A percentile compares a stretch with the other conserved stretches of the same genome.
Evolutionary conservation across 35 echinoderm and acorn worm species (phyloP).

Genomic region (Hemicentrotus pulcherrimus): DNA sequence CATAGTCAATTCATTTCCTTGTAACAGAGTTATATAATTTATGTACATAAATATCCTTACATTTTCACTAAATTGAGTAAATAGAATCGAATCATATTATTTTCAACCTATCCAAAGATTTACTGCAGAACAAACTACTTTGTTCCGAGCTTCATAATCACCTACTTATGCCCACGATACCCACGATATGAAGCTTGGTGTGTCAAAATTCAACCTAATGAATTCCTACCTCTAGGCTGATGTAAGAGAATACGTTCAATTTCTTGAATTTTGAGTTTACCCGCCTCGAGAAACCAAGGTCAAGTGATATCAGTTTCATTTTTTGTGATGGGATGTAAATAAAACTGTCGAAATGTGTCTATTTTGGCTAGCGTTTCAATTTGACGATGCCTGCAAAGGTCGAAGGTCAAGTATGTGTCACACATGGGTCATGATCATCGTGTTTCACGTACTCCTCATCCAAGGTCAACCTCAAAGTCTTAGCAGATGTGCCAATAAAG

Average conservation of each 20-base stretch:
- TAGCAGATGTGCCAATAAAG: neutral
- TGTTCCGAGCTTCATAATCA: neutral
- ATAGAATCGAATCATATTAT: too few relatives aligned
- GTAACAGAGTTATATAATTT: too few relatives aligned
- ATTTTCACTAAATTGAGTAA: too few relatives aligned
- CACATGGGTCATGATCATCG: conserved; percentile 31
- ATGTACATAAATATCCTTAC: too few relatives aligned
- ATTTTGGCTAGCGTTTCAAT: conserved; percentile 14
- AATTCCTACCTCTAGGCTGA: neutral
- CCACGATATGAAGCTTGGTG: neutral
- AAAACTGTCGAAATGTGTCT: conserved; percentile 38
- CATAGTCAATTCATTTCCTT: too few relatives aligned
- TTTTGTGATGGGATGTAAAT: conserved; percentile 16
- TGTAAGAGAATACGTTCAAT: conserved; percentile 20
- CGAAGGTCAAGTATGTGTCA: conserved; percentile 41
- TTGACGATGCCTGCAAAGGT: neutral
- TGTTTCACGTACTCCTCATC: neutral
- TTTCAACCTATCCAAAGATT: too few relatives aligned
- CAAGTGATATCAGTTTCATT: conserved; percentile 8
- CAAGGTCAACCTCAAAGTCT: conserved; percentile 18
- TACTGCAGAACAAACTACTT: neutral
- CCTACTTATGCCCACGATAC: neutral
- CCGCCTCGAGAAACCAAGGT: conserved; percentile 20
- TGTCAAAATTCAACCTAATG: neutral
- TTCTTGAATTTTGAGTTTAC: conserved; percentile 40